These are phyloP conservation scores for Pardalotus punctatus DNA, from an alignment of 2,113 vertebrate species.

Conservation along the genomic window DNA sequence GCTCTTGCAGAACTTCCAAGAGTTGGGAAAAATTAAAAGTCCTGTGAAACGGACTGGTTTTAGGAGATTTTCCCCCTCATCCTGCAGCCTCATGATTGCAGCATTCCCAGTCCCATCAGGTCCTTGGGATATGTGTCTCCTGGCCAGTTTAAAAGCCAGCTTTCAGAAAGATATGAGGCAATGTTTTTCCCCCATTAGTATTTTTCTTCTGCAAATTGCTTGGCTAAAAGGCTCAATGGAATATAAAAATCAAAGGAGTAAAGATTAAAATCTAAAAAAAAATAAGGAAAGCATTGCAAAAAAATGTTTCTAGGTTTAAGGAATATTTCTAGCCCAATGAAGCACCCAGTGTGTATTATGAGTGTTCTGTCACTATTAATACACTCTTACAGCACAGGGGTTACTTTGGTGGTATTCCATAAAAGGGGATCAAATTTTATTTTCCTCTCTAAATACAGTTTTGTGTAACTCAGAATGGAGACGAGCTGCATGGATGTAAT, in stretches of 20 bases:
- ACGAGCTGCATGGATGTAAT: background rate
- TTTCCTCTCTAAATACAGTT: background rate
- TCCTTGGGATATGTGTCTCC: background rate
- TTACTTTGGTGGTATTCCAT: background rate
- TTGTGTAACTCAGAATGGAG: background rate
- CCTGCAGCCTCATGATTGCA: background rate
- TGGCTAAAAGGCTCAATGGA: background rate
- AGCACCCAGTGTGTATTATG: background rate
- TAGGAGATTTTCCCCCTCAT: background rate
- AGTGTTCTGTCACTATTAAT: background rate
- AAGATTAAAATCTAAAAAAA: background rate
- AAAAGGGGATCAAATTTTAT: background rate
- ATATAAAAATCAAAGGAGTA: background rate
- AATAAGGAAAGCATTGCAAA: background rate
- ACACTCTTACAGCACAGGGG: background rate
- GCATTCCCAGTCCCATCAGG: background rate
- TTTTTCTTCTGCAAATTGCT: background rate
- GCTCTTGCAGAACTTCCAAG: constrained; percentile 57
- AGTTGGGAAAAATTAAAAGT: constrained; percentile 18
- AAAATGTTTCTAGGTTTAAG: background rate
- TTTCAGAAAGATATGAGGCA: background rate
- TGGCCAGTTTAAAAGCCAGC: background rate
- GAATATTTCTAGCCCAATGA: background rate
- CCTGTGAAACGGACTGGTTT: background rate
- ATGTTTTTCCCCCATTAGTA: background rate